A percentile compares a stretch with the other conserved stretches of the same genome.
Evolutionary conservation across 2,888 invertebrate species (phyloP).

Genomic region (Pelosia muscerda): DNA sequence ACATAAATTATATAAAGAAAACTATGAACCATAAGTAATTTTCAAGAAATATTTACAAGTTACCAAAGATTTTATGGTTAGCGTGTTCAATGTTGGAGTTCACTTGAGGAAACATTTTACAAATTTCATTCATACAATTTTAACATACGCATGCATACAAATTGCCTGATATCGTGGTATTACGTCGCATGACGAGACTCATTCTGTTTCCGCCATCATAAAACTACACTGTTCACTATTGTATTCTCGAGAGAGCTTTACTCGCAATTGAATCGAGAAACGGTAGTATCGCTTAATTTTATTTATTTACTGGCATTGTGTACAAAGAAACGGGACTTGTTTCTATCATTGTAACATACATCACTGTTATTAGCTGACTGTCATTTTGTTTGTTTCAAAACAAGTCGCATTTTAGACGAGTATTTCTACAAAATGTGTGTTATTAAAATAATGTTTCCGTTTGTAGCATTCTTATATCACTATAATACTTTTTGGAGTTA

Average conservation of each 20-base stretch:
- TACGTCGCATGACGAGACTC: slow-evolving; percentile 40
- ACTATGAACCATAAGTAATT: neutral
- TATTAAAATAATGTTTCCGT: neutral
- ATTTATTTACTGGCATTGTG: slow-evolving; percentile 54
- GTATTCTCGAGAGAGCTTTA: slow-evolving; percentile 22
- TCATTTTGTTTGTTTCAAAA: slow-evolving; percentile 27
- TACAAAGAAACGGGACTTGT: slow-evolving; percentile 35
- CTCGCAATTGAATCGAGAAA: slow-evolving; percentile 17
- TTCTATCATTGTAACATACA: slow-evolving; percentile 19
- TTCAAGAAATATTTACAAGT: slow-evolving; percentile 3
- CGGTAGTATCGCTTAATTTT: slow-evolving; percentile 33
- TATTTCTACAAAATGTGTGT: neutral
- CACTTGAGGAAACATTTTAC: slow-evolving; percentile 24
- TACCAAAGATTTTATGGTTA: slow-evolving; percentile 21
- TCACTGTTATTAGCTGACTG: slow-evolving; percentile 31
- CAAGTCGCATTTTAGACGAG: neutral
- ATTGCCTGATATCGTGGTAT: slow-evolving; percentile 20
- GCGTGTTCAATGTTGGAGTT: slow-evolving; percentile 17
- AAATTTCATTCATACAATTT: slow-evolving; percentile 30
- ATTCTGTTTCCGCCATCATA: slow-evolving; percentile 34
- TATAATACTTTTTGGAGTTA: neutral
- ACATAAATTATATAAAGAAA: neutral
- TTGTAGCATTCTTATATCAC: neutral
- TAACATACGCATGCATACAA: slow-evolving; percentile 31
- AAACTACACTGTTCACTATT: slow-evolving; percentile 35